phyloP scores from a whole-genome alignment of 2,888 invertebrate genomes.

The Leptinotarsa rubiginosa region DNA sequence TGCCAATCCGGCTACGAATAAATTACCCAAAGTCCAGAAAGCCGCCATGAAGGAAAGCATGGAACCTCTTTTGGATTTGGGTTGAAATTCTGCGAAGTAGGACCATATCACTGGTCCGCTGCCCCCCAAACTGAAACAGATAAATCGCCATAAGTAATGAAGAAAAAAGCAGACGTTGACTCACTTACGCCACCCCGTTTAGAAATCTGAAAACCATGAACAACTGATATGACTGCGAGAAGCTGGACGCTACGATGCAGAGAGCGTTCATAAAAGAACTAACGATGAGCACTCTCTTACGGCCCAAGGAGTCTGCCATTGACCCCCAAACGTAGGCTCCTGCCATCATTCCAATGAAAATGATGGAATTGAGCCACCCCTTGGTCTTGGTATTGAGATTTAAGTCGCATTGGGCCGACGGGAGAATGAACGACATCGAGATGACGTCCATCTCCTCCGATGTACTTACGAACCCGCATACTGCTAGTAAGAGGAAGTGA shows the following conservation, averaged over 20 bases:
- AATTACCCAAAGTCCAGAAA: constrained; percentile 94
- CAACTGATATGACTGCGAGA: constrained; percentile 87
- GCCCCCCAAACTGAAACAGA: constrained; percentile 79
- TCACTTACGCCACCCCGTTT: constrained; percentile 92
- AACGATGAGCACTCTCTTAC: constrained; percentile 88
- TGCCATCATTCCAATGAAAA: constrained; percentile 87
- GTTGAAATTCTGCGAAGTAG: constrained; percentile 95
- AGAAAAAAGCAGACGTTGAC: constrained; percentile 9
- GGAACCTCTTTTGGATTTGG: constrained; percentile 88
- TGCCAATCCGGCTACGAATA: constrained; percentile 88
- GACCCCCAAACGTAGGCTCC: constrained; percentile 95
- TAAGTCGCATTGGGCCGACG: constrained; percentile 93
- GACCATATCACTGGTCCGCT: constrained; percentile 95
- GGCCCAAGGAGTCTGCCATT: constrained; percentile 88
- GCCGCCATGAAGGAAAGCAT: constrained; percentile 96
- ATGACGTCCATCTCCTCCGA: constrained; percentile 97
- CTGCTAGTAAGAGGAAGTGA: constrained; percentile 88
- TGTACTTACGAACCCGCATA: constrained; percentile 94
- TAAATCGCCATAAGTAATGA: not conserved
- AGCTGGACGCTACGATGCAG: constrained; percentile 91
- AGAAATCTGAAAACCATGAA: constrained; percentile 92
- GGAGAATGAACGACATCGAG: constrained; percentile 93
- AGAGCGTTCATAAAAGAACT: constrained; percentile 91
- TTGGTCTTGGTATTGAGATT: constrained; percentile 87
- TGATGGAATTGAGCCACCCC: constrained; percentile 78